phyloP scores from a whole-genome alignment of 2,888 invertebrate species.

The Rhorus exstirpatorius region DNA sequence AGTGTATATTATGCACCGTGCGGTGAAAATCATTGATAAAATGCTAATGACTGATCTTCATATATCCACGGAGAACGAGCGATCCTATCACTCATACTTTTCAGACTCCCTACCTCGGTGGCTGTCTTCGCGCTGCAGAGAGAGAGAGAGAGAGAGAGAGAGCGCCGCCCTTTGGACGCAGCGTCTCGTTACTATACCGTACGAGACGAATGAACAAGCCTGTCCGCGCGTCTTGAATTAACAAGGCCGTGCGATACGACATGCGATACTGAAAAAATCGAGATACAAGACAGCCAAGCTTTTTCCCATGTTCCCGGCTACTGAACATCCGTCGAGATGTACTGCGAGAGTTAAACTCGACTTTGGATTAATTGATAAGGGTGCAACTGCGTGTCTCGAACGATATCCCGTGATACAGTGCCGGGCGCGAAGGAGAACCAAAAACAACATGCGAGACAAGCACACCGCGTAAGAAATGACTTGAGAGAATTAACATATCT shows the following conservation, averaged over 20 bases:
- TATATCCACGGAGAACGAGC: constrained; percentile 17
- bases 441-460: constrained; percentile 49
- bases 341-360: constrained; percentile 30
- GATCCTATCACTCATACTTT: constrained; percentile 13
- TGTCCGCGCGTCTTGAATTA: constrained; percentile 59
- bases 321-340: constrained; percentile 47
- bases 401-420: constrained; percentile 43
- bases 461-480: constrained; percentile 36
- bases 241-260: constrained; percentile 74
- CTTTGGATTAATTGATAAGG: constrained; percentile 67
- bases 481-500: constrained; percentile 65
- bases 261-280: constrained; percentile 72
- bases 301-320: constrained; percentile 66
- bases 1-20: neutral
- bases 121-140: constrained; percentile 1
- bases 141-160: too few species aligned
- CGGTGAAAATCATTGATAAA: constrained; percentile 28
- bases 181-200: constrained; percentile 22
- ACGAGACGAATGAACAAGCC: constrained; percentile 10
- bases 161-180: constrained; percentile 9
- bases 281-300: constrained; percentile 58
- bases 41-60: constrained; percentile 52
- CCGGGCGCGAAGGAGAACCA: constrained; percentile 16
- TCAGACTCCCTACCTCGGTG: constrained; percentile 11
- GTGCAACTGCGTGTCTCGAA: constrained; percentile 54